Evolutionary conservation across 2,888 invertebrate genomes (phyloP), one percentile per base, ranked within the genome.

Genomic region (Cosmopolites sordidus): DNA sequence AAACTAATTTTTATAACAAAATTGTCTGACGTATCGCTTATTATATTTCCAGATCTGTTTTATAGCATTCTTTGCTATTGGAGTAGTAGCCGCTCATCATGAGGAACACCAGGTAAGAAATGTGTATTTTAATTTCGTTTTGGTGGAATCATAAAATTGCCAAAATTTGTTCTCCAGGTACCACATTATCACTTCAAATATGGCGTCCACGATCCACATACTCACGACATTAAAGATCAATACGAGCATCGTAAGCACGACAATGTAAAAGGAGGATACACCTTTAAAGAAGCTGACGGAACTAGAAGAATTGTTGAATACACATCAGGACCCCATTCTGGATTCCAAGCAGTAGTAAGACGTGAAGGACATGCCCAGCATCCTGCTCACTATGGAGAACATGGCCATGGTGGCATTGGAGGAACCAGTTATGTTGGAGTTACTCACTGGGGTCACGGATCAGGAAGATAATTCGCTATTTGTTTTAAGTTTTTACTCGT

Each of bases 121-220:
- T n/a, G n/a, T n/a, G n/a, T 22, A 22, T 22, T 22, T 22, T 22
- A 22, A 22, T 22, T 22, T 22, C 8, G 8, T 22, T 22, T n/a
- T n/a, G n/a, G n/a, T n/a, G n/a, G n/a, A n/a, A 2, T 17, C 15
- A 15, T 46, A n/a, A n/a, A 43, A n/a, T 12, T 43, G 9, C n/a
- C 4, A 29, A n/a, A n/a, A n/a, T n/a, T n/a, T n/a, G 33, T 38
- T 17, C 51, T 41, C 60, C 59, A 30, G 47, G 48, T 48, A 12
- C 58, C 58, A 15, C 62, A 66, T 40, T 73, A 73, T 58, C 64
- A 69, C 51, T 74, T 69, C 58, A 69, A 69, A 38, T 73, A 74
- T 49, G 72, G 72, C 6, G 73, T 74, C n/a, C 63, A 68, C 44
- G 73, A 74, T 56, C 67, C 69, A 12, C 71, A 74, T 45, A 73